Evolutionary conservation across 2,113 vertebrate species (phyloP).

Genomic region (Australoheros scitulus): DNA sequence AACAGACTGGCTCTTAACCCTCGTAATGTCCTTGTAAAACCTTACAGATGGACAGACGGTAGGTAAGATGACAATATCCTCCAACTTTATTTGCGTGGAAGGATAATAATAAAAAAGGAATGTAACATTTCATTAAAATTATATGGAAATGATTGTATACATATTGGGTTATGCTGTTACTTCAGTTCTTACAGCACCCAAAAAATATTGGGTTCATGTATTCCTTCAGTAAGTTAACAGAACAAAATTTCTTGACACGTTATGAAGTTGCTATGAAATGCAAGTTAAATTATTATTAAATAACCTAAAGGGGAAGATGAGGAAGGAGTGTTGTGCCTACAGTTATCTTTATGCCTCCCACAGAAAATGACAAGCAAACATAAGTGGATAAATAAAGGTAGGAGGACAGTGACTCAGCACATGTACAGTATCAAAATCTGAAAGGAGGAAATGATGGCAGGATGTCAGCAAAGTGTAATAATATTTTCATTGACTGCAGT

Average conservation of each 20-base stretch:
- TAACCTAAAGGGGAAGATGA: not conserved
- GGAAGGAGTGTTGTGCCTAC: not conserved
- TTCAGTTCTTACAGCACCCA: not conserved
- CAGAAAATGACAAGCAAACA: not conserved
- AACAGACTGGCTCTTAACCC: too few relatives aligned
- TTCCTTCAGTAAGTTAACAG: not conserved
- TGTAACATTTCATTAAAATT: not conserved
- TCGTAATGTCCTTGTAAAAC: too few relatives aligned
- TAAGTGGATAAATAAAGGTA: not conserved
- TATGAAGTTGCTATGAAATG: not conserved
- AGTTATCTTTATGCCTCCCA: not conserved
- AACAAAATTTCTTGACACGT: not conserved
- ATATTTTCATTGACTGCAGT: not conserved
- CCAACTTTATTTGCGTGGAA: too few relatives aligned
- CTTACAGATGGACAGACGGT: too few relatives aligned
- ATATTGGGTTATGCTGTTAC: not conserved
- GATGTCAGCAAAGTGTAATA: not conserved
- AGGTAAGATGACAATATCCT: too few relatives aligned
- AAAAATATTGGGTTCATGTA: not conserved
- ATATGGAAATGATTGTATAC: too few relatives aligned
- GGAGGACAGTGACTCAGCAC: not conserved
- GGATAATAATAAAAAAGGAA: not conserved
- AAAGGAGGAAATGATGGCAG: not conserved
- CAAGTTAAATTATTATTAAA: not conserved
- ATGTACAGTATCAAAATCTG: not conserved